These are phyloP conservation scores for Arremon aurantiirostris DNA, from an alignment of 2,797 vertebrate species.

Conservation along the genomic window DNA sequence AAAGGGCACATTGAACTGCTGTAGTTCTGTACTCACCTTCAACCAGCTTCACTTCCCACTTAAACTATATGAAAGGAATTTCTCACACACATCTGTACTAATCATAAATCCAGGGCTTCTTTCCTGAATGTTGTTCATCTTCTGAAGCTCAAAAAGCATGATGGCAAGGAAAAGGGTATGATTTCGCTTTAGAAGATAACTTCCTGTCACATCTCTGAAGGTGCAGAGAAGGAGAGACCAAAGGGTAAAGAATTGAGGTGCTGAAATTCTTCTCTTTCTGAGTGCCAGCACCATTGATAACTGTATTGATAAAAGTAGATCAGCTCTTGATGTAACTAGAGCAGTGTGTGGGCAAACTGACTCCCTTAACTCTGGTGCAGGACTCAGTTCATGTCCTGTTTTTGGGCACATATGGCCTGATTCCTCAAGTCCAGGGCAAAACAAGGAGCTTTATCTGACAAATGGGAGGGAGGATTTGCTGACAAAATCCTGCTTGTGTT, in stretches of 20 bases:
- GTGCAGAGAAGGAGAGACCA: not conserved
- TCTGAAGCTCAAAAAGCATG: not conserved
- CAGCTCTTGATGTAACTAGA: not conserved
- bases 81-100: not conserved
- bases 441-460: not conserved
- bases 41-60: not conserved
- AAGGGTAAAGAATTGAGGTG: not conserved
- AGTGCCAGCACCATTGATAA: not conserved
- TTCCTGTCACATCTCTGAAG: not conserved
- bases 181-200: not conserved
- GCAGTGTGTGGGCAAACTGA: not conserved
- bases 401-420: accelerated
- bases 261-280: not conserved
- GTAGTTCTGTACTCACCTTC: not conserved
- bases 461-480: not conserved
- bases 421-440: not conserved
- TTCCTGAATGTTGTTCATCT: not conserved
- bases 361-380: not conserved
- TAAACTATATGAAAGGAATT: not conserved
- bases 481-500: not conserved
- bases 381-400: accelerated
- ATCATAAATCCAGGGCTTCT: not conserved
- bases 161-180: not conserved
- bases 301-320: accelerated
- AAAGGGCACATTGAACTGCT: not conserved